Evolutionary conservation across 1,140 invertebrate genomes (phyloP), one percentile per base, ranked within the genome.

Genomic region (Zaprionus africanus): DNA sequence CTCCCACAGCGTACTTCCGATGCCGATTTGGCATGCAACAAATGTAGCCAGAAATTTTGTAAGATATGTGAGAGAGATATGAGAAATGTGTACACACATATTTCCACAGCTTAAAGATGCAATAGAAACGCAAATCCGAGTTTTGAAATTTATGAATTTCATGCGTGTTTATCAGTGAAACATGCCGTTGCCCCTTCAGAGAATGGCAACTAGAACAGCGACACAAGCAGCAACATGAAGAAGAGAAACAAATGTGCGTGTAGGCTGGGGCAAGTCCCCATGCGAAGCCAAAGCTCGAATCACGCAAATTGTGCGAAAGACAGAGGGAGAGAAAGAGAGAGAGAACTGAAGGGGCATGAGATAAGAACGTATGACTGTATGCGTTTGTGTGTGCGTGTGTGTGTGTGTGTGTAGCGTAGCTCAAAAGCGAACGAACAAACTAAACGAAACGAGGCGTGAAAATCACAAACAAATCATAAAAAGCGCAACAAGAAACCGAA

Each of bases 391-490:
- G 49, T 17, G 15, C 13, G 17, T 43, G 38, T 9, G 5, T 43
- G 63, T 56, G 26, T 36, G 36, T 22, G 36, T 15, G 2, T 4
- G 59, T 31, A 72, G 64, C 73, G 61, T 75, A 68, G 82, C 76
- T 72, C 54, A 71, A 80, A 83, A 81, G 68, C 73, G 70, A 61
- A 73, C 58, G 70, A 71, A 71, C 46, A 81, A 80, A 79, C 76
- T 68, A 79, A 82, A 68, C 72, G 72, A 86, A 86, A 90, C 81
- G 85, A 90, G 75, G 81, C 84, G 84, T 88, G 84, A 90, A 88
- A 88, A 88, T 88, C 81, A 78, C 85, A 87, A 84, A 76, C 85
- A 88, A 90, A 88, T 88, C 85, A 84, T 81, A 76, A 76, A 82
- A 88, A 90, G 84, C 85, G 84, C 84, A 88, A 88, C 84, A 88